Evolutionary conservation across 2,888 invertebrate species (phyloP).

Genomic region (Phasia obesa): DNA sequence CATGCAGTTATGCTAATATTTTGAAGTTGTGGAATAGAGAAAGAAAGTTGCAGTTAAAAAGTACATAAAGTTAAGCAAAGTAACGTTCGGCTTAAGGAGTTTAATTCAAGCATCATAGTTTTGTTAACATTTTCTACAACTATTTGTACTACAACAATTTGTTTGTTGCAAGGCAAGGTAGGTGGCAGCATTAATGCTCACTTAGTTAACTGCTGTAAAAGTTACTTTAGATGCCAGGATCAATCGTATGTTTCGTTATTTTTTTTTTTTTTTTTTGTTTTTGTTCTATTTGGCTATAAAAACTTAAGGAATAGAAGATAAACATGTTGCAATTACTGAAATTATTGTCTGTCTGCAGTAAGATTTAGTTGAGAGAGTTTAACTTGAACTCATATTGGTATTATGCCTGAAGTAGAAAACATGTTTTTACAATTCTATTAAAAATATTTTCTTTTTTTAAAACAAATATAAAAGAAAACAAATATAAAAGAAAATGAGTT

Average conservation of each 20-base stretch:
- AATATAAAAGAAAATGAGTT: too few species aligned
- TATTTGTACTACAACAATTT: slow-evolving; percentile 6
- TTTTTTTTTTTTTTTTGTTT: too few species aligned
- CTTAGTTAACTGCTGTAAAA: slow-evolving; percentile 26
- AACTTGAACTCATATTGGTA: slow-evolving; percentile 40
- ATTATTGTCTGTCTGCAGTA: slow-evolving; percentile 15
- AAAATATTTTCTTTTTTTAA: too few species aligned
- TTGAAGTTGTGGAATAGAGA: not conserved
- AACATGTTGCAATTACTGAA: slow-evolving; percentile 37
- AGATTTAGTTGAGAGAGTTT: slow-evolving; percentile 19
- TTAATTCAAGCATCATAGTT: slow-evolving; percentile 55
- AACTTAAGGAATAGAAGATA: slow-evolving; percentile 41
- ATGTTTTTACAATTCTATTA: not conserved
- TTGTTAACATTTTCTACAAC: slow-evolving; percentile 4
- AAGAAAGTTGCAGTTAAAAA: slow-evolving; percentile 27
- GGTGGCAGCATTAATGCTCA: slow-evolving; percentile 32
- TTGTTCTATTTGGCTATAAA: slow-evolving; percentile 5
- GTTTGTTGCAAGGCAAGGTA: slow-evolving; percentile 3
- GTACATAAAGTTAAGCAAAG: slow-evolving; percentile 20
- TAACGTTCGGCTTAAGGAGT: slow-evolving; percentile 65
- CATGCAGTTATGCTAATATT: slow-evolving; percentile 37
- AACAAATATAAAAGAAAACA: too few species aligned
- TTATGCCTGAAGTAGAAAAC: not conserved
- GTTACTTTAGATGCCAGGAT: slow-evolving; percentile 34
- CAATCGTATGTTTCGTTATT: slow-evolving; percentile 3